Evolutionary conservation across 2,113 vertebrate genomes (phyloP), one percentile per base, ranked within the genome.

Genomic region (Paratilapia polleni): DNA sequence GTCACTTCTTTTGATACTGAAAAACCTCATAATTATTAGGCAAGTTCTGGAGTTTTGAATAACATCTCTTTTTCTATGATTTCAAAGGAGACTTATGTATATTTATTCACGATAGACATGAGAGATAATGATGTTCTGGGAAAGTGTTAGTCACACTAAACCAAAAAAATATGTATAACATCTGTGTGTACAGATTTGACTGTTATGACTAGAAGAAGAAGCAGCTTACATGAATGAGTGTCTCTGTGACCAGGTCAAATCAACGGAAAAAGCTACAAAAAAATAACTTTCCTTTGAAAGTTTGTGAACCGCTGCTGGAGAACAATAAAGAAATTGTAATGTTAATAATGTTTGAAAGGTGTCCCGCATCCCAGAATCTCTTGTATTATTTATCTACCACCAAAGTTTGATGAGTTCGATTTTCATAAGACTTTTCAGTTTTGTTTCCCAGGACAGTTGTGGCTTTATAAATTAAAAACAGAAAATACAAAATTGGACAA

Each of bases 391-490:
- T 13, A 81, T 78, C 11, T 3, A 13, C 59, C 13, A 47, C 41
- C 73, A 80, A 38, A 1, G 49, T 78, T 85, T 56, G n/a, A 15
- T 62, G 7, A 34, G 14, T 70, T 38, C 9, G 59, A 66, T 36
- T 82, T 43, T 36, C 24, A 61, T 26, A 15, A 56, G 49, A 56
- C n/a, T 56, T 56, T 9, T 20, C 47, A 17, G 5, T 6, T 49
- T 17, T 17, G 17, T 52, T 52, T 14, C 34, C 13, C 61, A 4
- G 22, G n/a, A 47, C 24, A 70, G 38, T 12, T 79, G 52, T 58
- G 84, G 56, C 59, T 87, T 82, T 74, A 26, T 20, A 70, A 66
- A 82, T 61, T 19, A 68, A 78, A 79, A 87, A 28, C n/a, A 60
- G 9, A 38, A 63, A 26, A 54, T 5, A 12, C n/a, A 52, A 22